Evolutionary conservation across 2,888 invertebrate genomes (phyloP), one percentile per base, ranked within the genome.

Genomic region (Sminthurides aquaticus): DNA sequence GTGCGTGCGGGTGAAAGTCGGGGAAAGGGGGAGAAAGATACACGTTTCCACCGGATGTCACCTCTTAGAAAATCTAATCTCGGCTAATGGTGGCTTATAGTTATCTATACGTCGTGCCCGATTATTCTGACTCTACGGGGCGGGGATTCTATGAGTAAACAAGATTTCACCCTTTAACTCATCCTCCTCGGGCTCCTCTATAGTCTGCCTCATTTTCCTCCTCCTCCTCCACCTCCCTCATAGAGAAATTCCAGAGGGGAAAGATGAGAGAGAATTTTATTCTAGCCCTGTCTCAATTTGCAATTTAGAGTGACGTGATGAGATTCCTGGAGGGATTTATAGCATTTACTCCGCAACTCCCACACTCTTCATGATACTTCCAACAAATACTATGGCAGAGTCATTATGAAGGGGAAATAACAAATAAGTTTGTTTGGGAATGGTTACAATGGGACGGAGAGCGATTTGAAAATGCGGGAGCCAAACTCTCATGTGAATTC

Each of bases 301-400:
- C 55, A 62, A 62, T 62, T 62, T 62, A 62, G 56, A 62, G 34
- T 62, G 62, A 62, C 62, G 62, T 62, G 62, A 55, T 62, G 62
- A 62, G 56, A 62, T 62, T 62, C 62, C 62, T 62, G 22, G 20
- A 55, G 56, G 62, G 27, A 25, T 62, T 29, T 18, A 5, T 24
- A 28, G 5, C 18, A 5, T 5, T 34, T 3, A 20, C 58, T 58
- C 34, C 27, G 15, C 57, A 8, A 28, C 49, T n/a, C 60, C 34
- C n/a, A 20, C 29, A 18, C 34, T 8, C 57, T 57, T n/a, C 22
- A 22, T 43, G 11, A 43, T 11, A 8, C 43, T 15, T 52, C 22
- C 52, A 52, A 20, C 22, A n/a, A n/a, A n/a, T n/a, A n/a, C n/a
- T n/a, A n/a, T n/a, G n/a, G n/a, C n/a, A n/a, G n/a, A n/a, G n/a